A percentile compares a stretch with the other conserved stretches of the same genome.
Conservation (phyloP, 2,888 invertebrate species). For the Drosophila bunnanda region DNA sequence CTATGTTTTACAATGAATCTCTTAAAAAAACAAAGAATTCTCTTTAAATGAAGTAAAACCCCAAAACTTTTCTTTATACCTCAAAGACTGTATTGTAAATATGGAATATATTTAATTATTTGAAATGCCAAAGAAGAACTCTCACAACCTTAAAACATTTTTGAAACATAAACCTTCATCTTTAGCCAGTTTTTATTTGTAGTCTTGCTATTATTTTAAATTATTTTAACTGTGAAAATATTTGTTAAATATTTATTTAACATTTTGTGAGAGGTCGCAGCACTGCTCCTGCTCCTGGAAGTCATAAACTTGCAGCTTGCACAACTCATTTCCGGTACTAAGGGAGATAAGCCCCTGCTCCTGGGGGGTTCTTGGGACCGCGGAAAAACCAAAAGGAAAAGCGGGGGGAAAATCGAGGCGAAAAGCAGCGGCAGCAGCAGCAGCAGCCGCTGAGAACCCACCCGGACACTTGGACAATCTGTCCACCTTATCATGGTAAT, state of each 20-base stretch:
- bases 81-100: neutral
- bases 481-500: conserved; percentile 77
- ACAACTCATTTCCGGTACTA: conserved; percentile 76
- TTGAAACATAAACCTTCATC: neutral
- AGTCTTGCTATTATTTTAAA: neutral
- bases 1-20: too few relatives aligned
- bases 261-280: neutral
- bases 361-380: conserved; percentile 3
- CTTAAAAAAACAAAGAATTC: too few relatives aligned
- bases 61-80: neutral
- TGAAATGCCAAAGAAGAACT: neutral
- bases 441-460: conserved; percentile 4
- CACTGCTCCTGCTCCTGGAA: neutral
- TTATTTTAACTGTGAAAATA: neutral
- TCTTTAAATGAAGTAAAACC: too few relatives aligned
- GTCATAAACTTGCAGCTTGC: conserved; percentile 69
- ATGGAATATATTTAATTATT: neutral
- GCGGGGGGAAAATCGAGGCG: neutral
- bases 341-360: conserved; percentile 63
- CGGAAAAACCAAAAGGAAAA: neutral
- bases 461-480: conserved; percentile 44
- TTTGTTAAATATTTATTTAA: neutral
- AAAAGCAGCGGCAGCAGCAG: too few relatives aligned
- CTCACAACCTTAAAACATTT: neutral
- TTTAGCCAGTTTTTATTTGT: neutral